A percentile compares a stretch with the other conserved stretches of the same genome.
Evolutionary conservation across 2,113 vertebrate genomes (phyloP).

Genomic region (Gorsachius goisagi): DNA sequence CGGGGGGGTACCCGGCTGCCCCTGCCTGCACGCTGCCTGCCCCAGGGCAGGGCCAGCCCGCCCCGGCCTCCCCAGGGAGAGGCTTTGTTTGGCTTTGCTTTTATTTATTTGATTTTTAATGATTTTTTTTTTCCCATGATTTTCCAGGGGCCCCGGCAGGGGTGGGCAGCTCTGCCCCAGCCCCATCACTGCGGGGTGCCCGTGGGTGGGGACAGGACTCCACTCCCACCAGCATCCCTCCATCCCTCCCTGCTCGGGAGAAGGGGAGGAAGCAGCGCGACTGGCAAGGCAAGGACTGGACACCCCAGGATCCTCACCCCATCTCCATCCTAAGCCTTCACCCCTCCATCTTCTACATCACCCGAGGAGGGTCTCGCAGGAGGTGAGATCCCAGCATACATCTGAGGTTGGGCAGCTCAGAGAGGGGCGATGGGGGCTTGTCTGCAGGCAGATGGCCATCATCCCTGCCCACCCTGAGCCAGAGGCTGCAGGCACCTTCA

Average conservation of each 20-base stretch:
- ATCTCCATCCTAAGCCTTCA: background rate
- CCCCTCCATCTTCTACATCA: background rate
- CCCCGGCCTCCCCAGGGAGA: background rate
- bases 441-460: background rate
- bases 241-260: background rate
- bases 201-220: background rate
- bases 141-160: background rate
- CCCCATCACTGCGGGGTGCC: background rate
- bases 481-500: background rate
- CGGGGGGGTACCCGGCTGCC: background rate
- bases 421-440: background rate
- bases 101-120: background rate
- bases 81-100: background rate
- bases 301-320: background rate
- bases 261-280: background rate
- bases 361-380: accelerated
- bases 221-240: background rate
- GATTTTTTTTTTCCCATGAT: background rate
- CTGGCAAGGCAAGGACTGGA: background rate
- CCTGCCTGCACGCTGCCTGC: background rate
- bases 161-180: background rate
- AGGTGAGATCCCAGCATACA: accelerated
- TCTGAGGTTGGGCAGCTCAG: background rate
- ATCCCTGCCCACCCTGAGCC: background rate
- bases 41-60: background rate